A percentile compares a stretch with the other conserved stretches of the same genome.
These are phyloP conservation scores for Nemoura dubitans DNA, from an alignment of 2,888 invertebrate species.

Conservation along the genomic window DNA sequence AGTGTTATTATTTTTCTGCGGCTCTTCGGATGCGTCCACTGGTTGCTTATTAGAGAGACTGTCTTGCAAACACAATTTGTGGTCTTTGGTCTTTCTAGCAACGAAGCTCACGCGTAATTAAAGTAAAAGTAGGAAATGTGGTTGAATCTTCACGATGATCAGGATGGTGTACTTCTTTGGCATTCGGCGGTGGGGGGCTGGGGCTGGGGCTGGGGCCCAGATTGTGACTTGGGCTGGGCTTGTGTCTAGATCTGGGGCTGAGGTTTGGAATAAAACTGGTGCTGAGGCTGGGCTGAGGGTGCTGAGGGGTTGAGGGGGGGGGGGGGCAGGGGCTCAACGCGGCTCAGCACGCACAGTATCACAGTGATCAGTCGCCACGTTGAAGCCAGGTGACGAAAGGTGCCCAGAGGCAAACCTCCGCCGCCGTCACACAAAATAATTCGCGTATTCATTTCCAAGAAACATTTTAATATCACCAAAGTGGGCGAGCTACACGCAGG, in stretches of 20 bases:
- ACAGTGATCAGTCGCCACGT: no score
- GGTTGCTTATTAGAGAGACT: not conserved
- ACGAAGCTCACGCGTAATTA: not conserved
- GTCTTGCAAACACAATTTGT: not conserved
- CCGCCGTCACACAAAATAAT: not conserved
- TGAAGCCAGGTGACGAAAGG: not conserved
- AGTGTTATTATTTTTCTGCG: not conserved
- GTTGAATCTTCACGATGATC: not conserved
- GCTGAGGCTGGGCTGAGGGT: no score
- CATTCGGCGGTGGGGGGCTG: no score
- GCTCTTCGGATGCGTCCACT: not conserved
- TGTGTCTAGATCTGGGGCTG: no score
- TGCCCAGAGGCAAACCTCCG: not conserved
- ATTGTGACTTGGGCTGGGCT: no score
- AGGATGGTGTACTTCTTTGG: not conserved
- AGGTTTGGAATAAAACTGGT: no score
- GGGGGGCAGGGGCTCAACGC: not conserved
- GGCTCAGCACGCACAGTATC: not conserved
- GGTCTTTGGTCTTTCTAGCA: not conserved
- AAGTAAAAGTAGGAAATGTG: not conserved
- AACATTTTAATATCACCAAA: not conserved
- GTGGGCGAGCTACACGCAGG: not conserved
- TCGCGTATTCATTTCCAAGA: not conserved
- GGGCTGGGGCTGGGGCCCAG: no score
- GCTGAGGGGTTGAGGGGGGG: not conserved